A percentile compares a stretch with the other conserved stretches of the same genome.
Conservation (phyloP, 1,140 invertebrate species). For the Anastrepha ludens region DNA sequence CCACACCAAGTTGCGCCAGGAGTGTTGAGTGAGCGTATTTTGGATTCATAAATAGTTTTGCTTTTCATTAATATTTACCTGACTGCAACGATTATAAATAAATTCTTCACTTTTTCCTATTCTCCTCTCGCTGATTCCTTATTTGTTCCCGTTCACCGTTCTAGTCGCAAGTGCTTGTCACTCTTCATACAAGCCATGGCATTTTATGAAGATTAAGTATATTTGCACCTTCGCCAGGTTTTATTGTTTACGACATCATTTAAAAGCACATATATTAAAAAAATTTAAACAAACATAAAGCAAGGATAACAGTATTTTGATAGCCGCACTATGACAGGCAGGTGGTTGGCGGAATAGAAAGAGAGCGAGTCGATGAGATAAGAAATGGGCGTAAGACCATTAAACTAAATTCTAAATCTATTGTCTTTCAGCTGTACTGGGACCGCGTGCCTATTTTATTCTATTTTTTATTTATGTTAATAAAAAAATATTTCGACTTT, state of each 20-base stretch:
- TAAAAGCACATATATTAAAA: background rate
- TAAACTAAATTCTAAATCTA: no score
- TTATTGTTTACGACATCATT: conserved; percentile 33
- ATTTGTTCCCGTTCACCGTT: background rate
- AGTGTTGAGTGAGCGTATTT: conserved; percentile 27
- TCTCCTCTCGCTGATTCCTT: background rate
- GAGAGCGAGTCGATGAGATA: no score
- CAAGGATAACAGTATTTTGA: background rate
- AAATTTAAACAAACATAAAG: background rate
- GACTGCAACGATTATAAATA: background rate
- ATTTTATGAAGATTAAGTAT: background rate
- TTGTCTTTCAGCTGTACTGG: no score
- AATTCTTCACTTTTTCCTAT: background rate
- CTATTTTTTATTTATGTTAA: no score
- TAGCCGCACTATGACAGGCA: background rate
- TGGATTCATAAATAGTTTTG: conserved; percentile 8
- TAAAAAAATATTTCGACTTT: no score
- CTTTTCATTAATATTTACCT: background rate
- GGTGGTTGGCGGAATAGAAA: background rate
- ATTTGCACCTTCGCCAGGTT: conserved; percentile 30
- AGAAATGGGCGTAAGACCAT: no score
- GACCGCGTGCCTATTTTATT: no score
- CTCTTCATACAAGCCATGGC: background rate
- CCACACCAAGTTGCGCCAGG: background rate
- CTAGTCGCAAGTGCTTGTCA: background rate